Conservation (phyloP, 1,140 invertebrate species). For the Ceratina japonica region DNA sequence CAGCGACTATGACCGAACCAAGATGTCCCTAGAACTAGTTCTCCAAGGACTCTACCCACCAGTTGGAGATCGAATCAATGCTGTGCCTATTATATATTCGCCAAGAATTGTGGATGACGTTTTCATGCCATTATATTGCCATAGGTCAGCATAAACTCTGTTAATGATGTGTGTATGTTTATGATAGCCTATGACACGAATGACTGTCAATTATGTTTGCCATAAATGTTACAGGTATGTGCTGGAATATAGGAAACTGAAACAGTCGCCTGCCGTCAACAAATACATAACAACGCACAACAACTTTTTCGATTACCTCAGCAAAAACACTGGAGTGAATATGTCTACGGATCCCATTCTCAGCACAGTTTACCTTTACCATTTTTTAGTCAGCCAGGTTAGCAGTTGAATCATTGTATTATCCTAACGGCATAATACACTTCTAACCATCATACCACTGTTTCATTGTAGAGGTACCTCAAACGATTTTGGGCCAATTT, state of each 20-base stretch:
- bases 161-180: not conserved
- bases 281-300: slow-evolving; percentile 73
- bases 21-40: slow-evolving; percentile 81
- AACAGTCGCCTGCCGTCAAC: slow-evolving; percentile 73
- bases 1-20: slow-evolving; percentile 80
- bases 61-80: slow-evolving; percentile 65
- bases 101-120: slow-evolving; percentile 49
- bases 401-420: no score
- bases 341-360: slow-evolving; percentile 74
- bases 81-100: slow-evolving; percentile 62
- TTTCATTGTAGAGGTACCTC: no score
- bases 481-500: no score
- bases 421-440: no score
- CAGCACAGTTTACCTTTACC: slow-evolving; percentile 67
- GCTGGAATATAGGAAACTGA: slow-evolving; percentile 37
- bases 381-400: slow-evolving; percentile 79
- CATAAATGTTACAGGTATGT: slow-evolving; percentile 41
- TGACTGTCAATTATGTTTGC: not conserved
- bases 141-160: not conserved
- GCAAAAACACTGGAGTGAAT: slow-evolving; percentile 75
- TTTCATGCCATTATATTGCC: not conserved
- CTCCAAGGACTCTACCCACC: slow-evolving; percentile 81
- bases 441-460: no score
- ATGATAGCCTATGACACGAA: slow-evolving; percentile 21
- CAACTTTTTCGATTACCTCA: slow-evolving; percentile 77